phyloP scores from a whole-genome alignment of 2,113 vertebrate species.

The Bostrychus sinensis region DNA sequence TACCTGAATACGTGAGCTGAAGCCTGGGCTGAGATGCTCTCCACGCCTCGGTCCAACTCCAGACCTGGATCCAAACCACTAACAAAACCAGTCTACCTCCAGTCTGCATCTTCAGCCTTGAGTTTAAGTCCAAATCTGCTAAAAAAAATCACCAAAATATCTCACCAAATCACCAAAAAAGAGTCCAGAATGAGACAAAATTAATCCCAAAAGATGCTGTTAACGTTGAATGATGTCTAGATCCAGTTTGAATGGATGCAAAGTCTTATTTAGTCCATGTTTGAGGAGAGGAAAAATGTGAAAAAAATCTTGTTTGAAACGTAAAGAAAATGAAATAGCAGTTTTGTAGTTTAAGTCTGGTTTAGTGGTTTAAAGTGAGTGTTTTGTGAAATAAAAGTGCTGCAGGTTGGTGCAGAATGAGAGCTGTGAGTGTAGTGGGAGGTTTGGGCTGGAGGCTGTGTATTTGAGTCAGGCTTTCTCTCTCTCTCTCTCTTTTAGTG shows the following conservation, averaged over 20 bases:
- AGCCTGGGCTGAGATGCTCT: constrained; percentile 77
- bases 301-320: constrained; percentile 21
- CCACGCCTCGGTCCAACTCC: constrained; percentile 63
- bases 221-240: constrained; percentile 3
- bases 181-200: too few species aligned
- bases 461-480: constrained; percentile 57
- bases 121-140: constrained; percentile 8
- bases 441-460: constrained; percentile 52
- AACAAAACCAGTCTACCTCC: constrained; percentile 57
- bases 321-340: constrained; percentile 15
- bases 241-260: constrained; percentile 26
- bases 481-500: constrained; percentile 35
- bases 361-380: constrained; percentile 20
- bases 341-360: constrained; percentile 20
- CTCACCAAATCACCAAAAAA: too few species aligned
- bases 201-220: constrained; percentile 20
- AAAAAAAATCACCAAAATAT: not conserved
- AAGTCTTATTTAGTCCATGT: constrained; percentile 38
- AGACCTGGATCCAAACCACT: constrained; percentile 41
- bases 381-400: constrained; percentile 14
- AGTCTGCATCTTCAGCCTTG: constrained; percentile 46
- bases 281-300: constrained; percentile 42
- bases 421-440: constrained; percentile 61
- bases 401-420: constrained; percentile 34
- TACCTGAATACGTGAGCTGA: constrained; percentile 77